phyloP scores from a whole-genome alignment of 2,888 invertebrate genomes.

The Phyto melanocephala region DNA sequence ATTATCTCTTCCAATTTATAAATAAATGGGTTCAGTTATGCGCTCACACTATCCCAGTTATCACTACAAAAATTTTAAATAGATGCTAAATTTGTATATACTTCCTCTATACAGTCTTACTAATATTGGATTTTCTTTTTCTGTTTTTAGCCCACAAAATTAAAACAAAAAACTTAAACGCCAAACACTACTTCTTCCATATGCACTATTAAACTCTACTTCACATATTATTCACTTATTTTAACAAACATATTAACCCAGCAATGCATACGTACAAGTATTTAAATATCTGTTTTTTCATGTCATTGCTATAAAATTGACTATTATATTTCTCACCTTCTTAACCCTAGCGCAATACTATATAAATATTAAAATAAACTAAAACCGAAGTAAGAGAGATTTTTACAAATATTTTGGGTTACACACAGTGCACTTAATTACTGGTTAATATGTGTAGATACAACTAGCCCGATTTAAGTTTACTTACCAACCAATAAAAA shows the following conservation, averaged over 20 bases:
- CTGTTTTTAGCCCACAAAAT: too few species aligned
- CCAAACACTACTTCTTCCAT: not conserved
- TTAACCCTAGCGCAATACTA: conserved; percentile 27
- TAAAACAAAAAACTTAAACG: conserved; percentile 21
- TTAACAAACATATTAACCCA: too few species aligned
- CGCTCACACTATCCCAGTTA: too few species aligned
- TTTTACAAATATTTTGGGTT: not conserved
- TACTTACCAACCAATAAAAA: not conserved
- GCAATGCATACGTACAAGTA: not conserved
- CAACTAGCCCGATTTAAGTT: conserved; percentile 41
- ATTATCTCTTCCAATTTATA: too few species aligned
- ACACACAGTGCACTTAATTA: conserved; percentile 29
- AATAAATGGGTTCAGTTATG: too few species aligned
- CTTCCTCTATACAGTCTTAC: too few species aligned
- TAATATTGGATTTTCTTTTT: too few species aligned
- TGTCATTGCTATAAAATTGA: conserved; percentile 26
- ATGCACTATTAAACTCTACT: too few species aligned
- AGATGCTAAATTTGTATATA: too few species aligned
- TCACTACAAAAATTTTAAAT: too few species aligned
- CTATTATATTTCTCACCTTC: conserved; percentile 53
- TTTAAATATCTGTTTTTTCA: conserved; percentile 2
- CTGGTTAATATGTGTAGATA: conserved; percentile 9
- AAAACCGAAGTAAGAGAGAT: not conserved
- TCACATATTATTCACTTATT: not conserved
- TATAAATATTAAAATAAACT: conserved; percentile 15